Evolutionary conservation across 2,113 vertebrate species (phyloP).

Genomic region (Dicaeum eximium): DNA sequence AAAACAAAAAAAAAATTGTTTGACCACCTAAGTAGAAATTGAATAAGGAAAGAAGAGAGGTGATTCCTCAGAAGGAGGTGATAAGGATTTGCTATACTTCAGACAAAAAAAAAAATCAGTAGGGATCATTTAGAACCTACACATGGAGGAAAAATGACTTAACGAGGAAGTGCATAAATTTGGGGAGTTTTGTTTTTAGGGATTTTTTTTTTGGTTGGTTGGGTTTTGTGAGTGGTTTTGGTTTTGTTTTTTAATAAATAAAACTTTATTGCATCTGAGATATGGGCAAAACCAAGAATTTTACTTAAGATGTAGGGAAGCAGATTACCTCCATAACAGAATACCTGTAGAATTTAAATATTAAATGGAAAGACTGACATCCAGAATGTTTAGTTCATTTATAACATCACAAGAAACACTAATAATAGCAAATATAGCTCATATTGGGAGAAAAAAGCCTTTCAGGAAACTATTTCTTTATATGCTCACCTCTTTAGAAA

Average conservation of each 20-base stretch:
- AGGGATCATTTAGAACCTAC: background rate
- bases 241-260: background rate
- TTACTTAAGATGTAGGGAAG: background rate
- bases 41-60: background rate
- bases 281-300: background rate
- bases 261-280: background rate
- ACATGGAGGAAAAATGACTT: background rate
- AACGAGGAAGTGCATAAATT: background rate
- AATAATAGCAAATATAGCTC: background rate
- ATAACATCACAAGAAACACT: background rate
- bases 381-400: background rate
- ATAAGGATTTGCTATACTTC: background rate
- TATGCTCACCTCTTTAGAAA: background rate
- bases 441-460: background rate
- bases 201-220: background rate
- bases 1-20: background rate
- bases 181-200: background rate
- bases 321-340: background rate
- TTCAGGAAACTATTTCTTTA: background rate
- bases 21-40: background rate
- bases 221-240: background rate
- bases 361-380: background rate
- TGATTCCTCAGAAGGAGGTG: background rate
- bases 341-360: background rate
- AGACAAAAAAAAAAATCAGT: background rate